Evolutionary conservation across 2,113 vertebrate species (phyloP).

Genomic region (Cephalopholis sonnerati): DNA sequence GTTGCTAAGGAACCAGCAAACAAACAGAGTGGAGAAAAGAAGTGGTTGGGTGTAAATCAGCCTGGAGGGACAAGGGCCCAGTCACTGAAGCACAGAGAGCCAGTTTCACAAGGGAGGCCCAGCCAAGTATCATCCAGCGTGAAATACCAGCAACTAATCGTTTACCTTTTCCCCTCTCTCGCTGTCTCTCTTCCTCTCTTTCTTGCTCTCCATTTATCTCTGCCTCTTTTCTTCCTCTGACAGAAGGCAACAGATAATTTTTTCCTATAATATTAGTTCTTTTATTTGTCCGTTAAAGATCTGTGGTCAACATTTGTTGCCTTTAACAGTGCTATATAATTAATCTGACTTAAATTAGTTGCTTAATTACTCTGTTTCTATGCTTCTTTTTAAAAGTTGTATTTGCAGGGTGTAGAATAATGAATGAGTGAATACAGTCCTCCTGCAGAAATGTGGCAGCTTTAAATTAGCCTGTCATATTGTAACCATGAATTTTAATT

Average conservation of each 20-base stretch:
- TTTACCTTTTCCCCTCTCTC: constrained; percentile 71
- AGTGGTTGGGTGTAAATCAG: constrained; percentile 81
- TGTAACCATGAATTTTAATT: constrained; percentile 66
- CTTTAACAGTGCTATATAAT: background rate
- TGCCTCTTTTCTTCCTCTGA: constrained; percentile 3
- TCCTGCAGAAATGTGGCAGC: constrained; percentile 47
- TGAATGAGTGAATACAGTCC: background rate
- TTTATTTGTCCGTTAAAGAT: background rate
- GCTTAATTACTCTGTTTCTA: background rate
- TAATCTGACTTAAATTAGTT: no score
- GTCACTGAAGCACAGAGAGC: constrained; percentile 75
- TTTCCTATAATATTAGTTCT: background rate
- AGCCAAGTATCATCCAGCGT: constrained; percentile 83
- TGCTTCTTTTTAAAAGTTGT: no score
- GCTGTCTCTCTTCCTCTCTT: background rate
- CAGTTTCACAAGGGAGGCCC: constrained; percentile 81
- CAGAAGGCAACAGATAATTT: background rate
- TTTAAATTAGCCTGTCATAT: constrained; percentile 57
- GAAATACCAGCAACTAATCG: constrained; percentile 82
- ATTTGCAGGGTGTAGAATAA: background rate
- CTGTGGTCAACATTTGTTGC: background rate
- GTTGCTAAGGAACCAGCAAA: constrained; percentile 84
- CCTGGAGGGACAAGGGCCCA: constrained; percentile 82
- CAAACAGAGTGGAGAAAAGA: constrained; percentile 78
- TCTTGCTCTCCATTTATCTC: constrained; percentile 32